Evolutionary conservation across 2,797 vertebrate species (phyloP).

Genomic region (Enteromius unitaeniatus): DNA sequence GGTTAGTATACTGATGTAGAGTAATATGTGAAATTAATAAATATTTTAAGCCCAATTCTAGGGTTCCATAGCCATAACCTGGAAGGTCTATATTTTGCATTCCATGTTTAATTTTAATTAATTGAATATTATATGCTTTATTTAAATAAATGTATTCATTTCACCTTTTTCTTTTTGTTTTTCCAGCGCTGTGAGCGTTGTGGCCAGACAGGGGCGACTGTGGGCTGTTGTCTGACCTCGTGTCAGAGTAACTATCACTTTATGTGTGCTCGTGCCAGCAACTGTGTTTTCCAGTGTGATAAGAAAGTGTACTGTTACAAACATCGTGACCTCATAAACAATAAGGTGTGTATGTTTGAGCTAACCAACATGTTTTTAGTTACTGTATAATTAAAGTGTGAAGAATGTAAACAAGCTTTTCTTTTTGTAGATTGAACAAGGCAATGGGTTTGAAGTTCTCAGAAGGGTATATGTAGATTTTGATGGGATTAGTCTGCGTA

Average conservation of each 20-base stretch:
- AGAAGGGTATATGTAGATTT: slow-evolving; percentile 91
- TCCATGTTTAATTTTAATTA: neutral
- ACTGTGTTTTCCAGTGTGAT: slow-evolving; percentile 90
- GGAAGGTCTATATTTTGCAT: neutral
- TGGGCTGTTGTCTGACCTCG: slow-evolving; percentile 90
- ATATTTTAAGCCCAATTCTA: neutral
- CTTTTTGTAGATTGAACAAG: slow-evolving; percentile 76
- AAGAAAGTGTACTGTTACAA: slow-evolving; percentile 90
- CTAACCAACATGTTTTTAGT: neutral
- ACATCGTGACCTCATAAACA: slow-evolving; percentile 85
- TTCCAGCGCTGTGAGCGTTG: slow-evolving; percentile 91
- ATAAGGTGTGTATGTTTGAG: slow-evolving; percentile 74
- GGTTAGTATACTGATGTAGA: slow-evolving; percentile 73
- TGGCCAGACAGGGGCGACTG: slow-evolving; percentile 87
- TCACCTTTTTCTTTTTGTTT: too few relatives aligned
- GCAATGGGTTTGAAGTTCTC: slow-evolving; percentile 85
- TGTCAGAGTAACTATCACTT: slow-evolving; percentile 95
- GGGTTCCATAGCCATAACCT: neutral
- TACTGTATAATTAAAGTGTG: neutral
- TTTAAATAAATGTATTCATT: neutral
- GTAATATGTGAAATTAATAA: neutral
- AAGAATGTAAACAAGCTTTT: neutral
- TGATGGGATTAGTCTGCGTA: slow-evolving; percentile 89
- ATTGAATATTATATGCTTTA: too few relatives aligned
- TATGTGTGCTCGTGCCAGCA: slow-evolving; percentile 90